Evolutionary conservation across 2,113 vertebrate species (phyloP), one percentile per base, ranked within the genome.

Genomic region (Tyrannus savana): DNA sequence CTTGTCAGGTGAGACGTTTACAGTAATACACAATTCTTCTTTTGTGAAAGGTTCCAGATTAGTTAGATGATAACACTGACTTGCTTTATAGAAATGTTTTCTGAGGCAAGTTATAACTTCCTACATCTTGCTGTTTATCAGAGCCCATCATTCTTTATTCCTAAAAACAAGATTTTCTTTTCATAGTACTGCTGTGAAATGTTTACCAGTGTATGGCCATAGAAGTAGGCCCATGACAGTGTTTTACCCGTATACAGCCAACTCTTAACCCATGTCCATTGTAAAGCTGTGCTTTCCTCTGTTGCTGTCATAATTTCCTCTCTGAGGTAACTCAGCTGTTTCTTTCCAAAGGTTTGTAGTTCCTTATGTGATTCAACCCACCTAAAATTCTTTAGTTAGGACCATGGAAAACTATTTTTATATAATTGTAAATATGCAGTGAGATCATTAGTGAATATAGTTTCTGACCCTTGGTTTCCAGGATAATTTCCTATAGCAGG

Each of bases 331-430:
- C 12, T 79, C 89, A 82, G 76, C 47, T 90, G 47, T 3, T 89
- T 92, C 66, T 37, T 84, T 73, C 41, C 72, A 90, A 81, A 47
- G 55, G 30, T 94, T 89, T 96, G 66, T 84, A 84, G 78, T 37
- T 94, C 41, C 31, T 84, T 52, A 37, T n/a, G 69, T 84, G 59
- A 87, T 33, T 92, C 87, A 81, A 75, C 3, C 22, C 47, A 92
- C 50, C 84, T 87, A 82, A 93, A 89, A 89, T 68, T 84, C 60
- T 91, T 90, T 37, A 41, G 27, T 60, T 91, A 60, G 69, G 23
- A 96, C 66, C 81, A 89, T 91, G 52, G 53, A 94, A 93, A 86
- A 35, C 37, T 75, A 28, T 37, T 95, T 95, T 9, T 75, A 60
- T 58, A 3, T 58, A 90, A 92, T n/a, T 91, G 22, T 53, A 82